Conservation (phyloP, 2,797 vertebrate genomes). For the Etheostoma perlongum region DNA sequence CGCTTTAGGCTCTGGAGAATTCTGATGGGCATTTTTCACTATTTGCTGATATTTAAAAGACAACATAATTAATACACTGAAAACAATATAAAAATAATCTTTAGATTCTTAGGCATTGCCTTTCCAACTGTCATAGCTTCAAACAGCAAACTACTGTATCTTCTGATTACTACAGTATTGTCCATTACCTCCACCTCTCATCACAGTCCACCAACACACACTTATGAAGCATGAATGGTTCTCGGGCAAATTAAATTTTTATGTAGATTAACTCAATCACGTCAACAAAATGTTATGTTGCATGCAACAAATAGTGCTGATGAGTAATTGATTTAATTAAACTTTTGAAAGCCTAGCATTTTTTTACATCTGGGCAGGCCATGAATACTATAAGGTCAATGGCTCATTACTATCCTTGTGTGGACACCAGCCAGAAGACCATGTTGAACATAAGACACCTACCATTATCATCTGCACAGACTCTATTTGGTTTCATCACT, state of each 20-base stretch:
- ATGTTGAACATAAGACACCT: constrained; percentile 57
- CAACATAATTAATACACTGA: background rate
- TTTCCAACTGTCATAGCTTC: constrained; percentile 30
- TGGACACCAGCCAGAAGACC: constrained; percentile 65
- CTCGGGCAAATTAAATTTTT: constrained; percentile 74
- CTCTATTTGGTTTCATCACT: constrained; percentile 47
- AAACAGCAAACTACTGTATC: constrained; percentile 10
- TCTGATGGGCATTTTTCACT: background rate
- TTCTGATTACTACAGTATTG: constrained; percentile 43
- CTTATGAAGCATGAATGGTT: constrained; percentile 48
- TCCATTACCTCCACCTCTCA: constrained; percentile 29
- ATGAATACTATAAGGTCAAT: constrained; percentile 67
- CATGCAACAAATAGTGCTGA: constrained; percentile 60
- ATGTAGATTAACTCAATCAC: constrained; percentile 74
- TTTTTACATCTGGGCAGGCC: constrained; percentile 62
- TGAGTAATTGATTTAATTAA: constrained; percentile 74
- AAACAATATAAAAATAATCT: background rate
- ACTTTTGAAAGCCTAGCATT: constrained; percentile 71
- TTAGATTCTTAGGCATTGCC: background rate
- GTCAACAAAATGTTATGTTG: constrained; percentile 66
- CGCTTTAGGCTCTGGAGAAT: background rate
- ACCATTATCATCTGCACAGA: constrained; percentile 42
- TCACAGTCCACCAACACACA: constrained; percentile 33
- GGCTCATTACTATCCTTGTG: constrained; percentile 70
- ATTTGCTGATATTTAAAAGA: background rate